These are phyloP conservation scores for Notolabrus celidotus DNA, from an alignment of 2,797 vertebrate species.

Conservation along the genomic window DNA sequence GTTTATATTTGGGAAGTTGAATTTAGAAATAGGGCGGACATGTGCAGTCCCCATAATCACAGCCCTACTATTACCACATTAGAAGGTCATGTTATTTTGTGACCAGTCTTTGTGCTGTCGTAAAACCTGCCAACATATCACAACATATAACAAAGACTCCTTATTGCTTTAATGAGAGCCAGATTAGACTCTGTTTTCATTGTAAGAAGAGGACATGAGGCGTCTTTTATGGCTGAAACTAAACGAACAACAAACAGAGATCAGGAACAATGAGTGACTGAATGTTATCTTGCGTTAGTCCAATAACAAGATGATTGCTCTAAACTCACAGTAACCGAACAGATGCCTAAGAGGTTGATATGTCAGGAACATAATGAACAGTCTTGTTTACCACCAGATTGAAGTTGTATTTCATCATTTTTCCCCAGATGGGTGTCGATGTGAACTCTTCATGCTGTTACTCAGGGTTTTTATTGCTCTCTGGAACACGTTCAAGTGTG, in stretches of 20 bases:
- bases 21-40: background rate
- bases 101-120: slow-evolving; percentile 4
- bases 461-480: background rate
- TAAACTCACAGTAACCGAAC: slow-evolving; percentile 3
- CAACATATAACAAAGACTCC: slow-evolving; percentile 38
- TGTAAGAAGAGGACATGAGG: slow-evolving; percentile 2
- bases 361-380: background rate
- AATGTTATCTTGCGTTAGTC: slow-evolving; percentile 6
- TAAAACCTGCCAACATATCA: slow-evolving; percentile 35
- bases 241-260: slow-evolving; percentile 18
- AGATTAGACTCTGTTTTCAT: slow-evolving; percentile 53
- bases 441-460: background rate
- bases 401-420: background rate
- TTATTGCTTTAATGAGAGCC: slow-evolving; percentile 49
- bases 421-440: background rate
- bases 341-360: background rate
- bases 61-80: slow-evolving; percentile 9
- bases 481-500: background rate
- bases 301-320: background rate
- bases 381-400: background rate
- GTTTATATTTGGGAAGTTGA: background rate
- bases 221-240: slow-evolving; percentile 39
- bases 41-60: slow-evolving; percentile 17
- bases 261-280: slow-evolving; percentile 19
- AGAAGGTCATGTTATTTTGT: slow-evolving; percentile 15